These are phyloP conservation scores for Sinohyriopsis cumingii DNA, from an alignment of 2,888 invertebrate genomes.

Conservation along the genomic window DNA sequence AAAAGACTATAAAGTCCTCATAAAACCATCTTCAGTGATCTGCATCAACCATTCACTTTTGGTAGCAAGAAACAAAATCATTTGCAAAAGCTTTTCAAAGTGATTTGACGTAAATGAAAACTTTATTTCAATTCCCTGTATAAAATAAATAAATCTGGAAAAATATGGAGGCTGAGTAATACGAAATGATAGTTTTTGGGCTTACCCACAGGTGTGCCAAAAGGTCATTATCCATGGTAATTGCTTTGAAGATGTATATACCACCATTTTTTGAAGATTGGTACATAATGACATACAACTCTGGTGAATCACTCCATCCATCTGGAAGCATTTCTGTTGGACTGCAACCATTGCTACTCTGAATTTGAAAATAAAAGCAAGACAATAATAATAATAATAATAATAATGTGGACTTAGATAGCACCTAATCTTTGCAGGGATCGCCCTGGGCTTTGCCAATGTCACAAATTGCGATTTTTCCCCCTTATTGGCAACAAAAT, in stretches of 20 bases:
- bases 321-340: slow-evolving; percentile 80
- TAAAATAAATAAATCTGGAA: too few species aligned
- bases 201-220: slow-evolving; percentile 56
- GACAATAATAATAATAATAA: not conserved
- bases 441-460: too few species aligned
- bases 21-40: not conserved
- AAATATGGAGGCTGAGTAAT: not conserved
- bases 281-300: slow-evolving; percentile 84
- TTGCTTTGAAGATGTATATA: slow-evolving; percentile 46
- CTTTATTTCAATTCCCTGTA: too few species aligned
- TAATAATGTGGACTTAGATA: too few species aligned
- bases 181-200: not conserved
- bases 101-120: too few species aligned
- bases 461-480: too few species aligned
- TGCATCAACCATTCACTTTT: not conserved
- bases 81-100: too few species aligned
- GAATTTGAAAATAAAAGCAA: slow-evolving; percentile 1
- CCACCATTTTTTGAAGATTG: slow-evolving; percentile 64
- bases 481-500: too few species aligned
- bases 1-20: too few species aligned
- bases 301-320: slow-evolving; percentile 81
- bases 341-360: slow-evolving; percentile 5
- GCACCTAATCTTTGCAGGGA: too few species aligned
- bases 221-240: slow-evolving; percentile 45
- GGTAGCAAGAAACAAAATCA: too few species aligned